phyloP scores from a whole-genome alignment of 2,113 vertebrate species.

The Boleophthalmus pectinirostris region DNA sequence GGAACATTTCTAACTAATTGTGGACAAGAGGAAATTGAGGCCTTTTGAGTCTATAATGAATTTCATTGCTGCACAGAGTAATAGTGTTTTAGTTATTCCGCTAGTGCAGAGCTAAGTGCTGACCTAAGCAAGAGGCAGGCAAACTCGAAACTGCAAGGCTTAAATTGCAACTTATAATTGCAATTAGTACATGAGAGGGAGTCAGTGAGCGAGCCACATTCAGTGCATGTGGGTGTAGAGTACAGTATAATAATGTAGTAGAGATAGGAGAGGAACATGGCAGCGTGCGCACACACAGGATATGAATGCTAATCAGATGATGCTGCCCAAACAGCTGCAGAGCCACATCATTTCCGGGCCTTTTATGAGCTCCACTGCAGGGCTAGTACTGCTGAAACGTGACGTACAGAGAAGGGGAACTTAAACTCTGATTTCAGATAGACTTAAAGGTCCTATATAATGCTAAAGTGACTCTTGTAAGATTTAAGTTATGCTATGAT shows the following conservation, averaged over 20 bases:
- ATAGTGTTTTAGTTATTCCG: constrained; percentile 30
- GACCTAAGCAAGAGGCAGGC: constrained; percentile 18
- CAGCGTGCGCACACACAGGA: constrained; percentile 15
- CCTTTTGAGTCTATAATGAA: constrained; percentile 6
- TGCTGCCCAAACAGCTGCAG: constrained; percentile 48
- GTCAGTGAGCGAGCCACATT: constrained; percentile 14
- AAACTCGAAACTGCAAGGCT: constrained; percentile 14
- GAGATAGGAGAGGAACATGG: constrained; percentile 1
- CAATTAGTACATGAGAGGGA: constrained; percentile 25
- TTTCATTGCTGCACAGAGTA: constrained; percentile 6
- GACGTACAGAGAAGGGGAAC: constrained; percentile 39
- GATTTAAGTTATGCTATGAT: no score
- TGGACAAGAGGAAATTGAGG: background rate
- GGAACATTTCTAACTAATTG: background rate
- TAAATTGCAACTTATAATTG: constrained; percentile 28
- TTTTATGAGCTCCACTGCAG: constrained; percentile 42
- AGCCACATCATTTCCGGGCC: constrained; percentile 49
- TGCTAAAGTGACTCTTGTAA: no score
- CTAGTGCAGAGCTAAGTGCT: constrained; percentile 27
- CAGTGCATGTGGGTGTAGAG: background rate
- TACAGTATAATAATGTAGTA: constrained; percentile 5
- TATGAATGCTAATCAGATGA: constrained; percentile 57
- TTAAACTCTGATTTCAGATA: constrained; percentile 16
- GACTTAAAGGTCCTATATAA: background rate
- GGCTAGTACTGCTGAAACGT: constrained; percentile 34